Base-by-base conservation (phyloP, 2,888 invertebrate species). In the Hypomecis atomaria region DNA sequence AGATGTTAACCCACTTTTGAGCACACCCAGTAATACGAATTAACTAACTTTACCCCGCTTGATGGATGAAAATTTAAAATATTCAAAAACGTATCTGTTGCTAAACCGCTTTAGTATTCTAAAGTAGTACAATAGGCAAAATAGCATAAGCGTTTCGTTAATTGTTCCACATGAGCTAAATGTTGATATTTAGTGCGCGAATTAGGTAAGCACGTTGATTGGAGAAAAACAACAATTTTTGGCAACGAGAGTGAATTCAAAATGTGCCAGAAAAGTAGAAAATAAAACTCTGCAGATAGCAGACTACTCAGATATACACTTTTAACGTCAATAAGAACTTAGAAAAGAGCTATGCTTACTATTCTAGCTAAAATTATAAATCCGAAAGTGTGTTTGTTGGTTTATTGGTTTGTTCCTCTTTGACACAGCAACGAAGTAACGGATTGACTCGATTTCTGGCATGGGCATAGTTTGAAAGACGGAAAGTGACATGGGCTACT, bases 1-100 rank as follows among this genome's bases (percentile, higher is more conserved):
- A 70, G 76, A 79, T 79, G 85, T 83, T 88, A 88, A 88, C 89
- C 89, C 79, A 89, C 83, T 87, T 89, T 84, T 79, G 70, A 72
- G 73, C 73, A 78, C 78, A 78, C 74, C 74, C 78, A 81, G 82
- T 81, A 81, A 81, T 81, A 85, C 87, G 82, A 85, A 85, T 87
- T 84, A 85, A 84, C 84, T 71, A 78, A 82, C 76, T 80, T 83
- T 75, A 80, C 78, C 74, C 73, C 73, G 73, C 78, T 81, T 76
- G 80, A 75, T 73, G 56, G 67, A 50, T 59, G 62, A 64, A 63
- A 59, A 66, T 61, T 66, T 59, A 5, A 63, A 63, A 66, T 57
- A 60, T 56, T 61, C 56, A 53, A 44, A 60, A 61, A 59, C 49
- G 50, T n/a, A 49, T 54, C 47, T 23, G 37, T n/a, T 23, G 23